phyloP scores from a whole-genome alignment of 2,113 vertebrate genomes.

The Thalassoma bifasciatum region DNA sequence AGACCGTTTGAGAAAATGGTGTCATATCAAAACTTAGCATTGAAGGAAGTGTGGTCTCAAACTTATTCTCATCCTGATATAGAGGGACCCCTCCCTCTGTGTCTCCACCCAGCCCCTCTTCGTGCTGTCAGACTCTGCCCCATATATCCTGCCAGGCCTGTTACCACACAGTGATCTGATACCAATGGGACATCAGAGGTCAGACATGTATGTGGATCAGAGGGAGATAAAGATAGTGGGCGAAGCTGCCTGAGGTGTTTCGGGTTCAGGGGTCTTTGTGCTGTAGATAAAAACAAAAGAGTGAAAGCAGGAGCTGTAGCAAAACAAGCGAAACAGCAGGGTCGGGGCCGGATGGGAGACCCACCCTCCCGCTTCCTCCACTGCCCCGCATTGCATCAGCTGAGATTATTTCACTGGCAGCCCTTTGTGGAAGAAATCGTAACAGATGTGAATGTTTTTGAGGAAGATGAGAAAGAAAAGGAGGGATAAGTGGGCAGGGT shows the following conservation, averaged over 20 bases:
- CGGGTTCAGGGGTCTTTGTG: slow-evolving; percentile 4
- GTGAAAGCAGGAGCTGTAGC: slow-evolving; percentile 30
- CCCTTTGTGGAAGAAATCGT: slow-evolving; percentile 68
- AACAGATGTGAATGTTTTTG: slow-evolving; percentile 74
- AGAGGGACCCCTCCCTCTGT: slow-evolving; percentile 1
- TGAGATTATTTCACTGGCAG: slow-evolving; percentile 57
- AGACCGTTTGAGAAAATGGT: slow-evolving; percentile 20
- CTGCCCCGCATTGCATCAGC: slow-evolving; percentile 68
- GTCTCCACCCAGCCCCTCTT: not conserved
- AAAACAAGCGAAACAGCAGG: slow-evolving; percentile 30
- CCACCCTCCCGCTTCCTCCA: slow-evolving; percentile 52
- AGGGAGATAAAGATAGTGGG: not conserved
- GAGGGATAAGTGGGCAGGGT: slow-evolving; percentile 33
- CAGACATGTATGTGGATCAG: slow-evolving; percentile 35
- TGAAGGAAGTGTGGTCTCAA: slow-evolving; percentile 39
- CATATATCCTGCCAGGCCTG: slow-evolving; percentile 43
- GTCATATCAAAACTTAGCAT: not conserved
- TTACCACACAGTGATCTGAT: slow-evolving; percentile 38
- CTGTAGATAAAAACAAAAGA: slow-evolving; percentile 12
- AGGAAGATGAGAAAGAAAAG: slow-evolving; percentile 28
- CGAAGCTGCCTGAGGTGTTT: not conserved
- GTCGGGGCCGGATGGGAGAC: slow-evolving; percentile 61
- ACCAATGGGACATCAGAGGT: slow-evolving; percentile 14
- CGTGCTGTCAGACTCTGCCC: slow-evolving; percentile 14
- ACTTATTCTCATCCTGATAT: slow-evolving; percentile 31